Conservation (phyloP, 2,888 invertebrate genomes). For the Hanleya hanleyi region DNA sequence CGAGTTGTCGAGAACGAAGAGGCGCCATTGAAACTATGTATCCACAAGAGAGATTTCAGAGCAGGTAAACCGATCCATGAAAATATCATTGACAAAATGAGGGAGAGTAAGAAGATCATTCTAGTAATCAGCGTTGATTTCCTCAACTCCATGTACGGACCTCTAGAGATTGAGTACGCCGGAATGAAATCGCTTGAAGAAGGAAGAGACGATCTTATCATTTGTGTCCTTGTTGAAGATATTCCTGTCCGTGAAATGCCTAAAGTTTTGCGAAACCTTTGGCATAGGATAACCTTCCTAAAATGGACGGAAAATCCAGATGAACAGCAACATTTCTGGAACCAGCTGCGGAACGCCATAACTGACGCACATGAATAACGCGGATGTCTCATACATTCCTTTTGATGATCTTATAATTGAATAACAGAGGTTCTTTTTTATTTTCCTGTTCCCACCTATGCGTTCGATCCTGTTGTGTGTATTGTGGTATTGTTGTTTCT, state of each 20-base stretch:
- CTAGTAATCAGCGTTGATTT: neutral
- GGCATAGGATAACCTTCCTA: neutral
- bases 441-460: no score
- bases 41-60: neutral
- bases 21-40: neutral
- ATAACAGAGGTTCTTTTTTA: no score
- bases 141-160: neutral
- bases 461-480: no score
- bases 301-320: neutral
- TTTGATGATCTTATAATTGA: no score
- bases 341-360: neutral
- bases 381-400: no score
- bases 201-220: neutral
- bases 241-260: neutral
- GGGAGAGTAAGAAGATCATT: neutral
- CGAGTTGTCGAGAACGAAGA: neutral
- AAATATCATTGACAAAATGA: neutral
- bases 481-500: no score
- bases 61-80: neutral
- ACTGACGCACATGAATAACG: no score
- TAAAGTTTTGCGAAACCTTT: neutral
- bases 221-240: neutral
- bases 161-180: neutral
- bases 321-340: neutral
- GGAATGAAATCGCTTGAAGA: neutral